Evolutionary conservation across 2,888 invertebrate species (phyloP), one percentile per base, ranked within the genome.

Genomic region (Xylota sylvarum): DNA sequence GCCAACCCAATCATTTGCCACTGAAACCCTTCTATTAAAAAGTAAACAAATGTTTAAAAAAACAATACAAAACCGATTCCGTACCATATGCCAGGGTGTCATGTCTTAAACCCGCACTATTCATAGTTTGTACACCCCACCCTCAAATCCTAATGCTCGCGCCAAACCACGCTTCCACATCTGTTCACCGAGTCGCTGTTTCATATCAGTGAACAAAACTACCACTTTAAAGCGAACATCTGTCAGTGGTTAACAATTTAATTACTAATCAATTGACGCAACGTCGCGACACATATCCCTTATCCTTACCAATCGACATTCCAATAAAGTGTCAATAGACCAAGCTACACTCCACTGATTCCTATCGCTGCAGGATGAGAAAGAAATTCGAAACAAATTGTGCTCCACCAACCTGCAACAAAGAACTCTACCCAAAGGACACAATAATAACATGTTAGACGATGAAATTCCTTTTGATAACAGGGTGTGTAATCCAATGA

Each of bases 221-320:
- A 52, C 37, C 50, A 73, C 46, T 64, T 77, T 58, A 72, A 64
- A 84, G 50, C 27, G 70, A 79, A 74, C 84, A 85, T 85, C 84
- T 85, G 84, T 67, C 70, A 55, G 62, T 52, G 65, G 80, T 70
- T 72, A 76, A 70, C 80, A 85, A 74, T 85, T 76, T 80, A 85
- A 85, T 85, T 85, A 85, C 64, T 64, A 74, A 80, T 85, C 84
- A 80, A 85, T 85, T 85, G 80, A 85, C 84, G 46, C 56, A 76
- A 60, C 58, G 67, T 64, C 64, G 74, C 69, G 62, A 56, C 74
- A 79, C 50, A 52, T 43, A 64, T 48, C 55, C 69, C 67, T 80
- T 80, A 56, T 58, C 56, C 62, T 4, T 30, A 17, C 5, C 55
- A 35, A 43, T 62, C 14, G 50, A 74, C 10, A 67, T 30, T 35